These are phyloP conservation scores for Mesorhabditis belari DNA, from an alignment of 2,888 invertebrate genomes.

Conservation along the genomic window DNA sequence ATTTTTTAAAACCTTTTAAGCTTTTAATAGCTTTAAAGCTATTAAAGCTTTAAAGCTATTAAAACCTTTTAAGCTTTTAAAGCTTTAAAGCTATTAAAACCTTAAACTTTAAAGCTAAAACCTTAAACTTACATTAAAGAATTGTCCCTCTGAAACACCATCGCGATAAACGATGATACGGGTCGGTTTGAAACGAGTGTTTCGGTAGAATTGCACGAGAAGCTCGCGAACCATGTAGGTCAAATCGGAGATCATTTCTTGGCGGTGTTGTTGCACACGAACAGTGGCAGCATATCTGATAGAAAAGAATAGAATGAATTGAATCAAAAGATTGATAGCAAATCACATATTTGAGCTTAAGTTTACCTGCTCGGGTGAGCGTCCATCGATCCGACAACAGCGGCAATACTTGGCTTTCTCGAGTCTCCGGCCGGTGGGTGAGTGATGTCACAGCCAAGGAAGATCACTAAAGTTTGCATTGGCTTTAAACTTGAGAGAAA, in stretches of 20 bases:
- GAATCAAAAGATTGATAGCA: too few species aligned
- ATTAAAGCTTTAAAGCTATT: too few species aligned
- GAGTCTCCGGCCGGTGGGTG: slow-evolving; percentile 98
- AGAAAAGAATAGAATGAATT: too few species aligned
- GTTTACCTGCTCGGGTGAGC: slow-evolving; percentile 87
- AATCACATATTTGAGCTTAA: too few species aligned
- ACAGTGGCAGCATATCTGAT: slow-evolving; percentile 97
- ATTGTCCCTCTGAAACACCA: slow-evolving; percentile 98
- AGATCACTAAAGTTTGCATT: too few species aligned
- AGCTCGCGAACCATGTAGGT: slow-evolving; percentile 96
- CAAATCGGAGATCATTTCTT: slow-evolving; percentile 96
- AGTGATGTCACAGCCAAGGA: slow-evolving; percentile 97
- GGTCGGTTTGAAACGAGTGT: slow-evolving; percentile 97
- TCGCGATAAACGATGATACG: slow-evolving; percentile 98
- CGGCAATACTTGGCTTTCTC: slow-evolving; percentile 76
- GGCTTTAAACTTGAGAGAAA: too few species aligned
- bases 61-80: too few species aligned
- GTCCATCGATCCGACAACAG: slow-evolving; percentile 95
- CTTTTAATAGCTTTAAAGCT: too few species aligned
- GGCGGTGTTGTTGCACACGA: slow-evolving; percentile 75
- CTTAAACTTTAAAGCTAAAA: too few species aligned
- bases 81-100: too few species aligned
- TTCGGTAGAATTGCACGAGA: slow-evolving; percentile 97
- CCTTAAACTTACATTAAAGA: too few species aligned
- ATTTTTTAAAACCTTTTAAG: too few species aligned